Percentiles rank a stretch among this genome's conserved stretches.
phyloP scores from a whole-genome alignment of 1,140 invertebrate genomes.

The Brachionus plicatilis region DNA sequence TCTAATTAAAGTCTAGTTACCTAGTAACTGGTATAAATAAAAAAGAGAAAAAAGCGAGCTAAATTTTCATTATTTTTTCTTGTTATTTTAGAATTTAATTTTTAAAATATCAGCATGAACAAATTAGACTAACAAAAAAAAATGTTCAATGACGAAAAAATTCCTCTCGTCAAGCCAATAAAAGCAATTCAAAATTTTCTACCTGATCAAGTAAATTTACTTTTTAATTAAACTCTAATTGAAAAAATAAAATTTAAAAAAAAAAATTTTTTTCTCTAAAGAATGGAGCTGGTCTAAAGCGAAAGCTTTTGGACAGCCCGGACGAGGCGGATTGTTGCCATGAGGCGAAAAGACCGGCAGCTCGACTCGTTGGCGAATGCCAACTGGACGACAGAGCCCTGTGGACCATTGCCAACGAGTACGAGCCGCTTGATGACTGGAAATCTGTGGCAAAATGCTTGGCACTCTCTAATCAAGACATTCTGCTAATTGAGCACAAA shows the following conservation, averaged over 20 bases:
- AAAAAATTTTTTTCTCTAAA: not conserved
- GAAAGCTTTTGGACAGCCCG: not conserved
- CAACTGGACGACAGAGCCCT: not conserved
- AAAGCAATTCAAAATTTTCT: not conserved
- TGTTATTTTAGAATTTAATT: not conserved
- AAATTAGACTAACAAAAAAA: not conserved
- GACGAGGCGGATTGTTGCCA: not conserved
- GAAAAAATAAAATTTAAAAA: not conserved
- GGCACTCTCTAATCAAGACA: not conserved
- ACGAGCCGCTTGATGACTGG: slow-evolving; percentile 6
- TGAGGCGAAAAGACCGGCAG: not conserved
- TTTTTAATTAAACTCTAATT: not conserved
- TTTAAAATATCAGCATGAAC: not conserved
- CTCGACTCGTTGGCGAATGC: not conserved
- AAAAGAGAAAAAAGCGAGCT: not conserved
- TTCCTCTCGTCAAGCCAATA: not conserved
- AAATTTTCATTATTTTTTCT: slow-evolving; percentile 5
- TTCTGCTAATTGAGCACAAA: slow-evolving; percentile 5
- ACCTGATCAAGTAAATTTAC: not conserved
- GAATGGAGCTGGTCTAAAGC: not conserved
- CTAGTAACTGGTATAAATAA: not conserved
- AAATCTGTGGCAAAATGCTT: not conserved
- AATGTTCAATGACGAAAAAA: slow-evolving; percentile 23
- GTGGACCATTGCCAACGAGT: not conserved
- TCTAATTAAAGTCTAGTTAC: slow-evolving; percentile 16